Base-by-base conservation (phyloP, 1,140 invertebrate genomes). In the Microplitis demolitor region DNA sequence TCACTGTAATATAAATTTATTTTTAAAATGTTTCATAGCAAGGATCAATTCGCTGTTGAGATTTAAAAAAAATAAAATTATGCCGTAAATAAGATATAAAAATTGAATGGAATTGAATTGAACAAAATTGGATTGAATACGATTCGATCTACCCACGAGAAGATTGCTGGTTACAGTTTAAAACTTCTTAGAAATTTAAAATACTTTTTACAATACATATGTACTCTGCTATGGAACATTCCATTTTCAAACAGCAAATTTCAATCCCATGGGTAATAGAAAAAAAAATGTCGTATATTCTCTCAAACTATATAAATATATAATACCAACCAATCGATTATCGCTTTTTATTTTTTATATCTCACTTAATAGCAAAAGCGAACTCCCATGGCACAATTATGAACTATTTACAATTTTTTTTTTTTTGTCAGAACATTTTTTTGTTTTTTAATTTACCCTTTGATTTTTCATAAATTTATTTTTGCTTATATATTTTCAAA, bases 341-440 rank as follows among this genome's bases (percentile, higher is more conserved):
- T 61, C 16, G 31, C 16, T 61, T 31, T 11, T 61, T 61, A 45
- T 61, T 33, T 61, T 31, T 35, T 56, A 56, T n/a, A 13, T 14
- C 5, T 56, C 53, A 5, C 33, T 33, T 13, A 61, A 61, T 64
- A 35, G 34, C 8, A n/a, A 8, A 39, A 64, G 33, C 37, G 37
- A 37, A 45, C 37, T 14, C 5, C 37, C 37, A 64, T 45, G 34
- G 35, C 37, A 61, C 74, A 78, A 73, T 80, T 79, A 80, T 78
- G 74, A 62, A 77, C 69, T 82, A 82, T 82, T 74, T 81, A 81
- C 79, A 80, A 24, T 60, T 79, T 81, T 79, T 71, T 79, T 82
- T 80, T 5, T 67, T 69, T 58, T 76, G 71, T 16, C 16, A 60
- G 66, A 54, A 37, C 60, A 58, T 70, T n/a, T 67, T 71, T 24